Base-by-base conservation (phyloP, 2,888 invertebrate species). In the Palloptera scutellata region DNA sequence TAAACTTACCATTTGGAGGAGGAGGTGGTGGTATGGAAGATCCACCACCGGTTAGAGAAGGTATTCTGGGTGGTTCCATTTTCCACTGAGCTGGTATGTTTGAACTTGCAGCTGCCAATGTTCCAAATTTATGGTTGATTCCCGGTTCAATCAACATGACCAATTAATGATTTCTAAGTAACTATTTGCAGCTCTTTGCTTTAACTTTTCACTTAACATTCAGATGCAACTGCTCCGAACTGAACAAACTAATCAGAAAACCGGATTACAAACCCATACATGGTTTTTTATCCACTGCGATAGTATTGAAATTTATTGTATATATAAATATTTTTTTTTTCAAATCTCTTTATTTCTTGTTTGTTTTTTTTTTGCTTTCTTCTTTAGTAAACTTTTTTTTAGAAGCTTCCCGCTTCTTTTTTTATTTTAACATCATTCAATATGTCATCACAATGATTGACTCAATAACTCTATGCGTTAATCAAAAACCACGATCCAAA, bases 121-220 rank as follows among this genome's bases (percentile, higher is more conserved):
- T 79, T 79, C 83, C 83, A 80, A 83, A 84, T 77, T 83, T 83
- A 76, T 84, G 84, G 78, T 83, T 84, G 76, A 84, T 81, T 76
- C 83, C 81, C 80, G 83, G 79, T 83, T 84, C 84, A 77, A 83
- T 83, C 82, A 84, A 83, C 84, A 83, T 84, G 86, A 82, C 79
- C 92, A 92, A 68, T 63, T 30, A 30, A 30, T 30, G 30, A 30
- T 62, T 30, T 20, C 64, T 42, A 58, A 58, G 41, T 64, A 52
- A 17, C 41, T 40, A 13, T 58, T 15, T 11, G 40, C 13, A 58
- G 30, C 15, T 42, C 42, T 41, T 58, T 58, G 48, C 48, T 48
- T 48, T 48, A 48, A 11, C 6, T n/a, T 48, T 48, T 48, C 48
- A 48, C 48, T 48, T 13, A 4, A 48, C 48, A 48, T 48, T 48